Evolutionary conservation across 2,113 vertebrate species (phyloP), one percentile per base, ranked within the genome.

Genomic region (Hippocampus mohnikei): DNA sequence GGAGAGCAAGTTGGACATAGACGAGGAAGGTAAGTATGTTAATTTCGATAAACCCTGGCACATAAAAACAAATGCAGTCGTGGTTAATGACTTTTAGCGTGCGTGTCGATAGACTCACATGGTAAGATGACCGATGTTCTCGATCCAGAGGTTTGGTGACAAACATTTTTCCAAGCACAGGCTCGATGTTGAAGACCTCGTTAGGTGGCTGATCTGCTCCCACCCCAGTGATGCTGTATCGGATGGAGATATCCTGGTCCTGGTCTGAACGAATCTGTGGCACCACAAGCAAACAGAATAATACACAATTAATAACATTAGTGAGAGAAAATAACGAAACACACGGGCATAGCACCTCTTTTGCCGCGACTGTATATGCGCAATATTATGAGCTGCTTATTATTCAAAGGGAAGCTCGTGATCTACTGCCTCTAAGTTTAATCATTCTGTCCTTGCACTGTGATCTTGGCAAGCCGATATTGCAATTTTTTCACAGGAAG

Each of bases 231-330:
- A 98, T 93, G 90, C 96, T 98, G 89, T 98, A 98, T 0, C 97
- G 91, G 82, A 98, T 96, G 5, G 94, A 94, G 75, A 96, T 97
- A 84, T 97, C 94, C 11, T 93, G 94, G 90, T 98, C 97, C 77
- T 98, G 96, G 85, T 98, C 97, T 0, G 97, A 98, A 12, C 97
- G 95, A 81, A 98, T 98, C 97, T 98, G 91, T 66, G 77, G 72
- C 41, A 69, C 37, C 74, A 60, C 16, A 82, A 69, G 77, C 18
- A 81, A 18, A 79, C 56, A 69, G 20, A 71, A 41, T 8, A 77
- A 59, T 20, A 53, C 13, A 65, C n/a, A 10, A 21, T 72, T 52
- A 46, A 21, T 63, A 16, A 33, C 27, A 52, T 52, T 27, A 27
- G 3, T 23, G 15, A 58, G 10, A 16, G 15, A 60, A 60, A 33